Percentiles rank a stretch among this genome's conserved stretches.
Conservation (phyloP, 2,888 invertebrate genomes). For the Agrotis clavis region DNA sequence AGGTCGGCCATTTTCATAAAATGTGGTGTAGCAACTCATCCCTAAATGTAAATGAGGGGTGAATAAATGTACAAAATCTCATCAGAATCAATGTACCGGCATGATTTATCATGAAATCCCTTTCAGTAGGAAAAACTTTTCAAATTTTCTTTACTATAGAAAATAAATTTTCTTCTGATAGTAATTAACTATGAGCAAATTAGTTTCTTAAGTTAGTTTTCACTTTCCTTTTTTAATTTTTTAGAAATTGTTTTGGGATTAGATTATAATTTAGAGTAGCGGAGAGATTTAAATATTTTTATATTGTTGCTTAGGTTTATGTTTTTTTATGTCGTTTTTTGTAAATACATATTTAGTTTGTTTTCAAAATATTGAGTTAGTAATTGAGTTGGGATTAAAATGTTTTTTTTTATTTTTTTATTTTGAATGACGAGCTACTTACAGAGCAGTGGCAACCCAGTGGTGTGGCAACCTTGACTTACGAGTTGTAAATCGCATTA, state of each 20-base stretch:
- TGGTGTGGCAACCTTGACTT: too few relatives aligned
- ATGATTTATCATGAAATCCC: conserved; percentile 54
- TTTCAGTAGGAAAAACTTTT: conserved; percentile 42
- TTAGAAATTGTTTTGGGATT: conserved; percentile 4
- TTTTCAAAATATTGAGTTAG: too few relatives aligned
- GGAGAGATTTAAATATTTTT: background rate
- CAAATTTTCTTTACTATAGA: conserved; percentile 40
- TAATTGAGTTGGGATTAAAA: too few relatives aligned
- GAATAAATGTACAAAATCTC: conserved; percentile 51
- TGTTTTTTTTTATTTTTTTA: too few relatives aligned
- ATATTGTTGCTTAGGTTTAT: background rate
- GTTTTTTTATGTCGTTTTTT: background rate
- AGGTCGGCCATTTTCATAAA: background rate
- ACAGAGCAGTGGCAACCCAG: too few relatives aligned
- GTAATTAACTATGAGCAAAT: conserved; percentile 52
- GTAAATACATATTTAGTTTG: too few relatives aligned
- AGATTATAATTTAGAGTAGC: background rate
- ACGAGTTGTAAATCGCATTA: too few relatives aligned
- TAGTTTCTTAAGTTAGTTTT: conserved; percentile 12
- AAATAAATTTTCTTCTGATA: conserved; percentile 50
- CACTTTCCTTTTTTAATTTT: conserved; percentile 36
- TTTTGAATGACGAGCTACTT: too few relatives aligned
- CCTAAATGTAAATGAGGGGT: conserved; percentile 32
- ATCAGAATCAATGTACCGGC: conserved; percentile 52
- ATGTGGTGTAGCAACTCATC: conserved; percentile 4